These are phyloP conservation scores for Cercopithecus mona DNA, from an alignment of 2,113 vertebrate genomes.

Conservation along the genomic window DNA sequence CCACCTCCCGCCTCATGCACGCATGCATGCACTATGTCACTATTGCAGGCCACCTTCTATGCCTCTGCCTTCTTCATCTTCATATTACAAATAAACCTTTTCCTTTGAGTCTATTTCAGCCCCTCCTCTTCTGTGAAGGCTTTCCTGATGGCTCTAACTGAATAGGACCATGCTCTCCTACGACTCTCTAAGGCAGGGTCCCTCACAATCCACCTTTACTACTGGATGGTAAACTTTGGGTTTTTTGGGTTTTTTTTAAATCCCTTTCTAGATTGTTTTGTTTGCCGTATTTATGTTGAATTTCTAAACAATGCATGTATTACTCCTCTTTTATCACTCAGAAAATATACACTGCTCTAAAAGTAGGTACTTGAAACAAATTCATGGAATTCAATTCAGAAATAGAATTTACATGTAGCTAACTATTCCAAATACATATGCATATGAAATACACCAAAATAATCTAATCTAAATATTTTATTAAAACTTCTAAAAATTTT, in stretches of 20 bases:
- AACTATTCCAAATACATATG: neutral
- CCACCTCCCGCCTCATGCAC: neutral
- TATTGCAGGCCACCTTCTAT: neutral
- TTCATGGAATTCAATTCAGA: constrained; percentile 19
- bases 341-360: neutral
- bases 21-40: neutral
- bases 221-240: neutral
- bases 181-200: neutral
- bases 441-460: neutral
- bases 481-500: constrained; percentile 10
- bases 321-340: neutral
- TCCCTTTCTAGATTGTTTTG: neutral
- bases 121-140: neutral
- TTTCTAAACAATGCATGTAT: neutral
- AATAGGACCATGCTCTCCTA: neutral
- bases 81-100: neutral
- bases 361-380: neutral
- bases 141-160: neutral
- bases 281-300: neutral
- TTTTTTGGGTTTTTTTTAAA: neutral
- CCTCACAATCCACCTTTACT: neutral
- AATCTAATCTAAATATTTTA: neutral
- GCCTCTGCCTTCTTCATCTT: neutral
- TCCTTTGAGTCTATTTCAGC: neutral
- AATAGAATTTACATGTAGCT: neutral